Conservation (phyloP, 2,113 vertebrate genomes). For the Coregonus clupeaformis region DNA sequence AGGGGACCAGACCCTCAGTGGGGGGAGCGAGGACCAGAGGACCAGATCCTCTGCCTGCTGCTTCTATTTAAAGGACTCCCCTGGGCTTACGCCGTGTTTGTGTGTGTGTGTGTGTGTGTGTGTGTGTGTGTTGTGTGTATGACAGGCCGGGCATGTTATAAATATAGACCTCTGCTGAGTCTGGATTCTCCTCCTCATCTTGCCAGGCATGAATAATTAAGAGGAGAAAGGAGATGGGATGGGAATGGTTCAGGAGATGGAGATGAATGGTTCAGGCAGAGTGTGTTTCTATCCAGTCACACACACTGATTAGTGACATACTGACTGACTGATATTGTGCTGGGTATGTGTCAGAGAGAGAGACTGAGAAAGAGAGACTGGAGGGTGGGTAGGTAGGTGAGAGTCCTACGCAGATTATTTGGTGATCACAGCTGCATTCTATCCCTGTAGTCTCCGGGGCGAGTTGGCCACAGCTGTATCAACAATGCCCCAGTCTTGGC, state of each 20-base stretch:
- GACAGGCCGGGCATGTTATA: slow-evolving; percentile 51
- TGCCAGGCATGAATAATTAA: slow-evolving; percentile 75
- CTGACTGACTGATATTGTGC: not conserved
- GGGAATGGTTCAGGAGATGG: slow-evolving; percentile 67
- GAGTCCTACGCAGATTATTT: not conserved
- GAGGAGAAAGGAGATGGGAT: slow-evolving; percentile 52
- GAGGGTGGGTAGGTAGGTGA: not conserved
- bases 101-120: no score
- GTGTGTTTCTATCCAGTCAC: slow-evolving; percentile 14
- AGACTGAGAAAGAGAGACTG: not conserved
- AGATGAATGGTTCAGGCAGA: slow-evolving; percentile 63
- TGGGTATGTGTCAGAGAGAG: not conserved
- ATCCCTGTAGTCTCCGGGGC: not conserved
- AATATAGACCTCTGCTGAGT: slow-evolving; percentile 72
- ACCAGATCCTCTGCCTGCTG: slow-evolving; percentile 28
- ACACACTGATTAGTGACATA: not conserved
- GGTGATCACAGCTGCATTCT: not conserved
- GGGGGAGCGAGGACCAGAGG: not conserved
- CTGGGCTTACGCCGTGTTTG: slow-evolving; percentile 24
- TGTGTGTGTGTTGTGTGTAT: no score
- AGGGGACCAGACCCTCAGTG: slow-evolving; percentile 12
- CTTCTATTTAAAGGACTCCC: slow-evolving; percentile 70
- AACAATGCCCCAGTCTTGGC: not conserved
- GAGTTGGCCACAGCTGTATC: not conserved
- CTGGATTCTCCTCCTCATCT: slow-evolving; percentile 74